Evolutionary conservation across 2,113 vertebrate species (phyloP).

Genomic region (Aegithalos caudatus): DNA sequence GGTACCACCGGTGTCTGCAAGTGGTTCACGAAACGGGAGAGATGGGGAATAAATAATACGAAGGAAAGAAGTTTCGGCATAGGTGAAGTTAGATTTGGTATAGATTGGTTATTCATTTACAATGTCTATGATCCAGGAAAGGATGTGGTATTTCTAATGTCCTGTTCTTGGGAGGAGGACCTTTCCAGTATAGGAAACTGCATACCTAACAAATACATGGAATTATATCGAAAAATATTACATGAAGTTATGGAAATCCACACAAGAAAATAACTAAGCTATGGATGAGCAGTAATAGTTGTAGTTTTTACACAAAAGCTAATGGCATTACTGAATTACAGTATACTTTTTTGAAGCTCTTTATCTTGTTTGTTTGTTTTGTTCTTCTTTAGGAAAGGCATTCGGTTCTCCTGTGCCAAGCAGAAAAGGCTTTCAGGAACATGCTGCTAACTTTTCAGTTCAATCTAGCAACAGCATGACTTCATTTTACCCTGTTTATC

Average conservation of each 20-base stretch:
- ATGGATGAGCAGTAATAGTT: neutral
- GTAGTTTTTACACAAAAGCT: neutral
- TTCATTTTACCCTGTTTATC: neutral
- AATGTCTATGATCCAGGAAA: neutral
- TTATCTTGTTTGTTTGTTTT: neutral
- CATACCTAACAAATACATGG: neutral
- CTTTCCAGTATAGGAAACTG: neutral
- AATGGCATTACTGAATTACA: neutral
- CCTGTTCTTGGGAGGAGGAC: neutral
- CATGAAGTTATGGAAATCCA: neutral
- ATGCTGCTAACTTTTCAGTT: neutral
- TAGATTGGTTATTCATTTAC: neutral
- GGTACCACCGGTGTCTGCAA: rapidly evolving
- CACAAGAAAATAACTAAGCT: neutral
- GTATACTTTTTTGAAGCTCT: neutral
- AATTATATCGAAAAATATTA: neutral
- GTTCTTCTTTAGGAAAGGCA: neutral
- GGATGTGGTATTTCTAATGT: neutral
- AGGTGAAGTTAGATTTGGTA: neutral
- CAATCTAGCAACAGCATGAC: neutral
- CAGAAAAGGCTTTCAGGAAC: neutral
- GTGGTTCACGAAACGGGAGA: no score
- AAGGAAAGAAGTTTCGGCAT: neutral
- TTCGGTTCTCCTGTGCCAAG: neutral
- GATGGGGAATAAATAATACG: neutral